Base-by-base conservation (phyloP, 2,888 invertebrate genomes). In the Catotricha subobsoleta region DNA sequence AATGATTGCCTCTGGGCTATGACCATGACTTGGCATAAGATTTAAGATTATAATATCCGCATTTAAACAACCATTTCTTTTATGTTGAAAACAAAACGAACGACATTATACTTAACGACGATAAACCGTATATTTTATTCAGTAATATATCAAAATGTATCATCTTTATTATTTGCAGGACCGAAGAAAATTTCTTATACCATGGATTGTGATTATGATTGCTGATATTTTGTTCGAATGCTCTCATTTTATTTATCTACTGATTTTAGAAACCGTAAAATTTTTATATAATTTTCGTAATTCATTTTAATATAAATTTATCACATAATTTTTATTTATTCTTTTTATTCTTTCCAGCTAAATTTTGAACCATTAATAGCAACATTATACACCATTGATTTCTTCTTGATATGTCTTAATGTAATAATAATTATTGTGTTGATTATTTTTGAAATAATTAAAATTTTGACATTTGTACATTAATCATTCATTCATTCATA, bases 301-400 rank as follows among this genome's bases (percentile, higher is more conserved):
- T 16, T 25, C 23, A 9, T 29, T 29, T 5, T 12, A n/a, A 5
- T 29, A n/a, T 29, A 10, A 8, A 23, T 36, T 36, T 36, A 2
- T 27, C 18, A 38, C 41, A 29, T 36, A 25, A 21, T 43, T 18
- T 23, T 29, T 43, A 12, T 36, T 27, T 2, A 16, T 28, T 41
- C 33, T 41, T 43, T 23, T 42, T 4, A 31, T 58, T 56, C 61
- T 62, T 69, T 75, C 48, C 69, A 80, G 74, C 60, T 74, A 43
- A 67, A 69, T 50, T 79, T 82, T 60, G 79, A 78, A 54, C 83
- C 83, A 1, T 67, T 75, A 46, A 77, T 76, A 3, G 77, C 80
- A 35, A 76, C 81, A 53, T 62, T 83, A 47, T 76, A 81, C 56
- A 82, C 81, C 2, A 54, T 80, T 58, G 80, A 80, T 57, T 80